phyloP scores from a whole-genome alignment of 1,140 invertebrate genomes.

The Gonatopus flavifemur region DNA sequence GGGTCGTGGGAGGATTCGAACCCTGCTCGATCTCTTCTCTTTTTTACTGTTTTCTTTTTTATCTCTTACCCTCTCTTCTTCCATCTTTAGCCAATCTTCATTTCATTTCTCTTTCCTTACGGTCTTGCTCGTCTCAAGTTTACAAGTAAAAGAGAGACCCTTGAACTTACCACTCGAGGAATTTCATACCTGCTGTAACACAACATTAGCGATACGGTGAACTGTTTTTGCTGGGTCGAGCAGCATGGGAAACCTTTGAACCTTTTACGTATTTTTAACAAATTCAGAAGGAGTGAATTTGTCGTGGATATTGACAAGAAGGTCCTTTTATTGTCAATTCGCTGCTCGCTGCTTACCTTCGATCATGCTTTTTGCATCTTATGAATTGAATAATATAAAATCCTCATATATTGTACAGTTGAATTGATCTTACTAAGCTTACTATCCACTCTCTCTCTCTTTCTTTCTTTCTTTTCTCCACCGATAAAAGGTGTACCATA shows the following conservation, averaged over 20 bases:
- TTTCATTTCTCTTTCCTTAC: not conserved
- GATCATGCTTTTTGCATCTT: too few species aligned
- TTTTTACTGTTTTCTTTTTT: constrained; percentile 7
- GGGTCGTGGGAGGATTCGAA: constrained; percentile 44
- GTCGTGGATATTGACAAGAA: too few species aligned
- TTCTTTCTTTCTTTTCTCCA: constrained; percentile 1
- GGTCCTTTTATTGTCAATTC: too few species aligned
- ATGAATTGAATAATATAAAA: too few species aligned
- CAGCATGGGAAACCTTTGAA: too few species aligned
- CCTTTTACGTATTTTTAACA: too few species aligned
- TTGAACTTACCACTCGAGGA: constrained; percentile 30
- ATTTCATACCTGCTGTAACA: constrained; percentile 21
- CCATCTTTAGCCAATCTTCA: not conserved
- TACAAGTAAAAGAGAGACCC: constrained; percentile 27
- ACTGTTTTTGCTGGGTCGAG: too few species aligned
- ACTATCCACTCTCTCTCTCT: not conserved
- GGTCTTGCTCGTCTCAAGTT: constrained; percentile 7
- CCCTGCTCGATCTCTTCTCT: constrained; percentile 19
- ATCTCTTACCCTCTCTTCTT: not conserved
- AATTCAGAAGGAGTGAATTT: too few species aligned
- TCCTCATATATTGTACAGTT: too few species aligned
- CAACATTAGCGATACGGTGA: not conserved
- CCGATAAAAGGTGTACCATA: constrained; percentile 16
- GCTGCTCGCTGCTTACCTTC: too few species aligned
- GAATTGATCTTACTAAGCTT: constrained; percentile 1